Percentiles rank a stretch among this genome's conserved stretches.
phyloP scores from a whole-genome alignment of 2,113 vertebrate genomes.

The Columba janthina region DNA sequence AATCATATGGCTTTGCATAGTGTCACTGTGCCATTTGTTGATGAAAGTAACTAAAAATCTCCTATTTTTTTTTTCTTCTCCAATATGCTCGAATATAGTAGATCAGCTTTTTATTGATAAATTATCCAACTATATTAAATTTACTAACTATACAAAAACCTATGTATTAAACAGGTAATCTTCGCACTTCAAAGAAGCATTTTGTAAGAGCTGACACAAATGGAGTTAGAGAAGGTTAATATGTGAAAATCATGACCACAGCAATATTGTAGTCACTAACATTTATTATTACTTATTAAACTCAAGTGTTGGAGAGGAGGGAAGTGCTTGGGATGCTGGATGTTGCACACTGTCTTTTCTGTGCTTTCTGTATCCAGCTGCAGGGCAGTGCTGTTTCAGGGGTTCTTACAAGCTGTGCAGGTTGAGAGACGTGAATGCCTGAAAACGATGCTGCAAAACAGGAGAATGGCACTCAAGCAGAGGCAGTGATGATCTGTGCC shows the following conservation, averaged over 20 bases:
- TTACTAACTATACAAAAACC: too few species aligned
- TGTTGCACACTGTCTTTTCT: not conserved
- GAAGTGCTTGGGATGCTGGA: not conserved
- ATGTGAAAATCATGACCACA: not conserved
- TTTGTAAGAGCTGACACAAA: not conserved
- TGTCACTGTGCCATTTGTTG: not conserved
- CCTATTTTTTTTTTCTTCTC: not conserved
- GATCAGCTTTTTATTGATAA: not conserved
- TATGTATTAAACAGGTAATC: not conserved
- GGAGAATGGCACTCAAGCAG: not conserved
- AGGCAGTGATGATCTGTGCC: not conserved
- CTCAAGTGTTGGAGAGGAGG: not conserved
- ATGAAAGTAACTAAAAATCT: not conserved
- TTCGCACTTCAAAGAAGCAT: not conserved
- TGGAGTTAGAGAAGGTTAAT: not conserved
- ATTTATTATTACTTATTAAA: not conserved
- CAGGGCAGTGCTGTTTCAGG: not conserved
- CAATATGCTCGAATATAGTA: not conserved
- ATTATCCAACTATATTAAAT: not conserved
- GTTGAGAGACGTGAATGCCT: not conserved
- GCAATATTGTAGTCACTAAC: not conserved
- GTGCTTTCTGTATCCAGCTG: not conserved
- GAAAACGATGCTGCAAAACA: not conserved
- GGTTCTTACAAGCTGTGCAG: not conserved
- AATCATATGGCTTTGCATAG: not conserved